phyloP scores from a whole-genome alignment of 2,113 vertebrate genomes.

The Hoplias malabaricus region DNA sequence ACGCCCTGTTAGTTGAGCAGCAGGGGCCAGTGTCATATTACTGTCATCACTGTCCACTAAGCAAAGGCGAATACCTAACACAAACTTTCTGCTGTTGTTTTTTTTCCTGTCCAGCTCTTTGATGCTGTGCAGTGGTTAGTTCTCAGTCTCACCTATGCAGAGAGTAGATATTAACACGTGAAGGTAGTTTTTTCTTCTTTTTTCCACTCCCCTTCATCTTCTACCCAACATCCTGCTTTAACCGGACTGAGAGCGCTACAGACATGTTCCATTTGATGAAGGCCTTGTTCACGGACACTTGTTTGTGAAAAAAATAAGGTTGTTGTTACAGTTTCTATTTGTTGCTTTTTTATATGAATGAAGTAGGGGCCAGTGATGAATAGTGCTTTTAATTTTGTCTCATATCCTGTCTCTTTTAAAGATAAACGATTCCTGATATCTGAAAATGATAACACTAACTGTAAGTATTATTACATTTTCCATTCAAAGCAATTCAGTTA shows the following conservation, averaged over 20 bases:
- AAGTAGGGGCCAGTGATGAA: neutral
- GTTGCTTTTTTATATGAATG: neutral
- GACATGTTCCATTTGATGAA: slow-evolving; percentile 32
- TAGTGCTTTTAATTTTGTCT: neutral
- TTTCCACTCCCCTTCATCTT: slow-evolving; percentile 49
- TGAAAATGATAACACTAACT: neutral
- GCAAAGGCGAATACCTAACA: neutral
- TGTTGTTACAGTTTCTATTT: neutral
- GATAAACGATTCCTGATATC: neutral
- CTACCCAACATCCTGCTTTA: slow-evolving; percentile 45
- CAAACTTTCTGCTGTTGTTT: neutral
- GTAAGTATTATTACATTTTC: neutral
- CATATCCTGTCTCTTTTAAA: neutral
- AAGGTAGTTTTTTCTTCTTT: slow-evolving; percentile 5
- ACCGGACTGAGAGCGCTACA: slow-evolving; percentile 18
- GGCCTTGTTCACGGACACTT: neutral
- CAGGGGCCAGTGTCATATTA: neutral
- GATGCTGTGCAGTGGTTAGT: slow-evolving; percentile 43
- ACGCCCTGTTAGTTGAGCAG: neutral
- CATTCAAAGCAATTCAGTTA: too few relatives aligned
- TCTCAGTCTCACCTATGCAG: slow-evolving; percentile 30
- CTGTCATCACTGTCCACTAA: slow-evolving; percentile 34
- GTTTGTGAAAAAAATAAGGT: neutral
- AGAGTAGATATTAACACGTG: slow-evolving; percentile 47
- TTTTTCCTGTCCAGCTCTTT: slow-evolving; percentile 51